Evolutionary conservation across 1,140 invertebrate genomes (phyloP), one percentile per base, ranked within the genome.

Genomic region (Hypsibius dujardini): DNA sequence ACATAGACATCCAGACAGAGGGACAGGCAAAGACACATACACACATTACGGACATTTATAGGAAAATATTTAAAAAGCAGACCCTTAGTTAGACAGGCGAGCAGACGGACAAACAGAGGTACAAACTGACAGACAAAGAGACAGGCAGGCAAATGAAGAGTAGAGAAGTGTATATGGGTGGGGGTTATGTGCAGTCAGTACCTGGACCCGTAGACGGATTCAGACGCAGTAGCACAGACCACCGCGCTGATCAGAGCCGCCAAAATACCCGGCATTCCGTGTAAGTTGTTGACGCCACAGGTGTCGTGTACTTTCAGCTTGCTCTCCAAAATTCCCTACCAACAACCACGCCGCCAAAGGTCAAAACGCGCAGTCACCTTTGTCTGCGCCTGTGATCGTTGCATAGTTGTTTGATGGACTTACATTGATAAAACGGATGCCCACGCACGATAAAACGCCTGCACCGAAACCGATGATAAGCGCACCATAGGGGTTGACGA

Each of bases 261-360:
- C 46, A 83, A 69, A 40, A 83, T 70, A 45, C 82, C 82, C 1
- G 82, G 82, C 78, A 83, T 81, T 2, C 82, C 82, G 72, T 83
- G 82, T 2, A 83, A 76, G 74, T 83, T 82, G 76, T 83, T 76
- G 1, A 83, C 82, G 2, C 82, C 82, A 73, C 82, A 83, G 15
- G 82, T 82, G 74, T 83, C 82, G 73, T 83, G 81, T 14, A 83
- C 73, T 71, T 79, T 79, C 15, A 81, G 72, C 46, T 76, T 76
- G n/a, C 73, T 74, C 28, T 73, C 72, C 60, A 82, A 71, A 69
- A 76, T 74, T 1, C 79, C 79, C 80, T 81, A 75, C 1, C 42
- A 72, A 2, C 69, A 1, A 67, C 12, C 3, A 3, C 62, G 62
- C 42, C 62, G 45, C 12, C 42, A 42, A 59, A 46, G 2, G 14